phyloP scores from a whole-genome alignment of 2,113 vertebrate genomes.

The Stercorarius parasiticus region DNA sequence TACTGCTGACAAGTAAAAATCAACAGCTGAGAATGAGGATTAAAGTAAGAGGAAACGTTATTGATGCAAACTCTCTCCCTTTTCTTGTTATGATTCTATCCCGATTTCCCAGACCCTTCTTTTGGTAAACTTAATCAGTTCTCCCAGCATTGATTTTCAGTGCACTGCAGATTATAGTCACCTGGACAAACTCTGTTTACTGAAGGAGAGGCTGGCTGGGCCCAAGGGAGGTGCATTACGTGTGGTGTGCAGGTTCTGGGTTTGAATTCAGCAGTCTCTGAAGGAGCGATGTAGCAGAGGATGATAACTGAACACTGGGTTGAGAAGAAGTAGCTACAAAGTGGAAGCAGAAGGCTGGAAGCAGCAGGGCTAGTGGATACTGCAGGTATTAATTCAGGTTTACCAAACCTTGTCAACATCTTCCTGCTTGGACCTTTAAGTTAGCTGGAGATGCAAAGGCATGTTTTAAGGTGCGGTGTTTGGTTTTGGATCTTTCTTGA shows the following conservation, averaged over 20 bases:
- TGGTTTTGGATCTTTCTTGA: neutral
- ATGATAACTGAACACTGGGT: neutral
- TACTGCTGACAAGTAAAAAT: neutral
- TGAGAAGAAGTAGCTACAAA: neutral
- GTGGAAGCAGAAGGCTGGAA: neutral
- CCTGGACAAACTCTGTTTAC: neutral
- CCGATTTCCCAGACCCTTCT: neutral
- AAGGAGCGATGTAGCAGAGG: neutral
- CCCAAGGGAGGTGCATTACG: fast-evolving
- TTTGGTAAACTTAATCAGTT: neutral
- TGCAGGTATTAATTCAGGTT: neutral
- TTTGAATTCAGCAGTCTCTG: neutral
- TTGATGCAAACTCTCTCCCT: neutral
- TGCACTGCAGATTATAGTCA: neutral
- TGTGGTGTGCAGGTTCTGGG: neutral
- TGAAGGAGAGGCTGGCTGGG: neutral
- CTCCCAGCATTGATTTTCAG: neutral
- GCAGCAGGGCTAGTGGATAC: neutral
- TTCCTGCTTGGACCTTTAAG: neutral
- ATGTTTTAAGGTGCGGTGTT: neutral
- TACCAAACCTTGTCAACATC: neutral
- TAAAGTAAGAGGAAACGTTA: neutral
- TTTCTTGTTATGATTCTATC: neutral
- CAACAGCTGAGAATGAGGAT: neutral
- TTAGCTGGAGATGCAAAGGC: neutral